These are phyloP conservation scores for Anolis carolinensis DNA, from an alignment of 2,113 vertebrate genomes.

Conservation along the genomic window DNA sequence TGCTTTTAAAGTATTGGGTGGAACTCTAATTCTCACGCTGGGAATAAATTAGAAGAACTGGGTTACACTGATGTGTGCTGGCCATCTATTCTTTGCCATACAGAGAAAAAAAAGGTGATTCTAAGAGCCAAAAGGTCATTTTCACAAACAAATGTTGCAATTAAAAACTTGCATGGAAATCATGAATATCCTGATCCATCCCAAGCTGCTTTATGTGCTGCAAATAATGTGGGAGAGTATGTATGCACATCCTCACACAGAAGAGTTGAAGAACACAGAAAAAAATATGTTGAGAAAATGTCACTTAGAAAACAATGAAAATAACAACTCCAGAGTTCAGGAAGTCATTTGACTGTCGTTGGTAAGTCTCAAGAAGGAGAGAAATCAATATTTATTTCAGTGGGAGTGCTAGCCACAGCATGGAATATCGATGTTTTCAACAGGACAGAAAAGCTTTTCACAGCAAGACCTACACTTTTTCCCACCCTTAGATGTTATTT, in stretches of 20 bases:
- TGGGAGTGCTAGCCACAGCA: constrained; percentile 40
- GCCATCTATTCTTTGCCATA: too few relatives aligned
- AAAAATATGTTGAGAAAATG: constrained; percentile 59
- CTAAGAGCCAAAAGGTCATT: background rate
- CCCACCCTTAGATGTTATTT: constrained; percentile 42
- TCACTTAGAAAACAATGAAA: constrained; percentile 65
- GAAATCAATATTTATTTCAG: constrained; percentile 75
- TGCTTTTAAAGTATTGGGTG: too few relatives aligned
- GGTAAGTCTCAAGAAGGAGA: constrained; percentile 42
- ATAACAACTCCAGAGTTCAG: constrained; percentile 48
- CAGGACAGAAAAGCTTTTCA: constrained; percentile 57
- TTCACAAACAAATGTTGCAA: background rate
- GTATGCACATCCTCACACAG: background rate
- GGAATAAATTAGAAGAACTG: too few relatives aligned
- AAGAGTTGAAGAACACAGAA: constrained; percentile 44
- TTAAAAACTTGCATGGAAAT: background rate
- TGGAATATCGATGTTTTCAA: constrained; percentile 72
- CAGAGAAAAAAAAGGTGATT: background rate
- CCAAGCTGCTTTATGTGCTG: background rate
- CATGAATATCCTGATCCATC: too few relatives aligned
- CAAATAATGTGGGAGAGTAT: background rate
- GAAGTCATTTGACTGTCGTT: constrained; percentile 51
- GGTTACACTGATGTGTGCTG: too few relatives aligned
- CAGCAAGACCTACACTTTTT: constrained; percentile 56
- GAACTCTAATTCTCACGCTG: too few relatives aligned